Percentiles rank a stretch among this genome's conserved stretches.
Evolutionary conservation across 2,888 invertebrate genomes (phyloP).

Genomic region (Orthosia cruda): DNA sequence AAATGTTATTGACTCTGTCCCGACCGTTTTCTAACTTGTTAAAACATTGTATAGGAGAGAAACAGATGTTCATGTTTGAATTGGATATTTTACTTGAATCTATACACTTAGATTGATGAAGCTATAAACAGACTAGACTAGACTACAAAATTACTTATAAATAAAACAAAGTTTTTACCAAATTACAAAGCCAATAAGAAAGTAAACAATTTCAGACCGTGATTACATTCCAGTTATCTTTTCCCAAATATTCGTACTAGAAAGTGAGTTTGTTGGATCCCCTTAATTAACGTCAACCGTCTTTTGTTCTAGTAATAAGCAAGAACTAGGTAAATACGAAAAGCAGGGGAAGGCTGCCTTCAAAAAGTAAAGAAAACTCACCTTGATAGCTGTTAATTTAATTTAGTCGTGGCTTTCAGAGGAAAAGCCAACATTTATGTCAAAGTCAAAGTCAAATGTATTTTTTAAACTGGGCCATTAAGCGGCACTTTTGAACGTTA

Average conservation of each 20-base stretch:
- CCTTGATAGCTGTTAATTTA: slow-evolving; percentile 21
- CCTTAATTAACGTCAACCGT: slow-evolving; percentile 46
- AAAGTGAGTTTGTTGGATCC: slow-evolving; percentile 24
- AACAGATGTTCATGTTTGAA: slow-evolving; percentile 30
- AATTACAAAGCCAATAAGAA: not conserved
- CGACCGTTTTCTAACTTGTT: slow-evolving; percentile 34
- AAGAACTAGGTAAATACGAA: slow-evolving; percentile 53
- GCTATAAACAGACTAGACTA: not conserved
- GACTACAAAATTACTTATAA: not conserved
- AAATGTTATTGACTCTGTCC: slow-evolving; percentile 47
- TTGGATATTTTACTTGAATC: not conserved
- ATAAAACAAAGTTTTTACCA: not conserved
- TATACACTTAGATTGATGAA: not conserved
- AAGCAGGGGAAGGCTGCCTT: slow-evolving; percentile 21
- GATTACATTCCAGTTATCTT: not conserved
- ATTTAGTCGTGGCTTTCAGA: slow-evolving; percentile 29
- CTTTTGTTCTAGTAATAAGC: slow-evolving; percentile 59
- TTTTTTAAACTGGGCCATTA: too few species aligned
- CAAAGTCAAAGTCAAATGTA: too few species aligned
- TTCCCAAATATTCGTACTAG: slow-evolving; percentile 6
- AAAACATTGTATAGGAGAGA: slow-evolving; percentile 25
- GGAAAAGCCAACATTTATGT: slow-evolving; percentile 35
- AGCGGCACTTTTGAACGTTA: too few species aligned
- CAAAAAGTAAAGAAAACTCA: slow-evolving; percentile 49
- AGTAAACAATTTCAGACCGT: too few species aligned